Evolutionary conservation across 1,140 invertebrate species (phyloP), one percentile per base, ranked within the genome.

Genomic region (Brachionus manjavacas): DNA sequence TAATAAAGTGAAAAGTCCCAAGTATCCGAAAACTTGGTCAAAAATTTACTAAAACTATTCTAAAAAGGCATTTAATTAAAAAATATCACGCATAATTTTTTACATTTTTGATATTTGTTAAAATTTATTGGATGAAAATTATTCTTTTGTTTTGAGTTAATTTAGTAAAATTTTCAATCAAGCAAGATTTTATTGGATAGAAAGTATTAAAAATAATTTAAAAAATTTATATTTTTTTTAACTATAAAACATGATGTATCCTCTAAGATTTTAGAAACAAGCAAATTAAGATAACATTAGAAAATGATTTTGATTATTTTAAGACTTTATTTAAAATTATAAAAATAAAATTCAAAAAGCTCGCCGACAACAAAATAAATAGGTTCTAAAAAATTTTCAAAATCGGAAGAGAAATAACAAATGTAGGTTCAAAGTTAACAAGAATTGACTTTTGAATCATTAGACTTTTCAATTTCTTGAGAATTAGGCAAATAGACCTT

Each of bases 71-170:
- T 41, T 70, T 35, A 70, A 46, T 25, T 25, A 76, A 49, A 76
- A 76, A 76, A 46, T 46, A 49, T 76, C 72, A 76, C 4, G 43
- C 72, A 76, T 76, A 76, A 76, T 76, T 76, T 76, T 25, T 46
- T 20, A 55, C 39, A 49, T 25, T 46, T 46, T 55, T 55, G 11
- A 43, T 55, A 20, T 55, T 78, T 55, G 39, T 1, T 46, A 68
- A 49, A 14, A 55, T 80, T 80, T 80, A 80, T 80, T 49, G 23
- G 28, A 52, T 20, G 28, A 20, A 28, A 55, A 52, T 49, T 7
- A 31, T 20, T n/a, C 52, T 35, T 52, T 49, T 52, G 3, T 28
- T 49, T 78, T 0, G n/a, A 46, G 4, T 28, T 46, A 28, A 46
- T 14, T 31, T 68, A 39, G n/a, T 68, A 31, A 68, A 31, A 14